Conservation (phyloP, 2,888 invertebrate species). For the Andrena hattorfiana region DNA sequence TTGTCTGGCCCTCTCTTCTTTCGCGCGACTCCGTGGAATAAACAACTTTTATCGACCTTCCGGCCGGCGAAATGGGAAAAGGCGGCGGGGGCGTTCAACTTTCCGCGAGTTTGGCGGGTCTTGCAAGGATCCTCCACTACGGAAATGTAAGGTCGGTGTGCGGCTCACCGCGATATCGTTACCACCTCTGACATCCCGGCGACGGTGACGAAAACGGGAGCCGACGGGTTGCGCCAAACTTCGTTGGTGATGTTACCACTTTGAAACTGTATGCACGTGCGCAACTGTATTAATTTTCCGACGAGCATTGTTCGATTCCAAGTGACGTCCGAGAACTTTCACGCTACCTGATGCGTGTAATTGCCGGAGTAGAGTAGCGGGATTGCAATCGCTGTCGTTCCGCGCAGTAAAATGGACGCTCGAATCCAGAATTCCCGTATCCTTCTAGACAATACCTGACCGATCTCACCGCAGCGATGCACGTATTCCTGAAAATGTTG, state of each 20-base stretch:
- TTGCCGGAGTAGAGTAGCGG: too few relatives aligned
- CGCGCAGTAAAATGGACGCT: background rate
- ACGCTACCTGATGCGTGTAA: background rate
- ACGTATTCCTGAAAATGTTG: conserved; percentile 96
- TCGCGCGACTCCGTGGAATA: conserved; percentile 75
- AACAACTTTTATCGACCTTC: conserved; percentile 80
- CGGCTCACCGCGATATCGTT: conserved; percentile 55
- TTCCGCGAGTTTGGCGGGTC: conserved; percentile 74
- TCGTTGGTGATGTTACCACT: conserved; percentile 34
- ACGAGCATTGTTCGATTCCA: conserved; percentile 15
- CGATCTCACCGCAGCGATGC: conserved; percentile 95
- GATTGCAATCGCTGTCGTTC: too few relatives aligned
- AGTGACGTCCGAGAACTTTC: background rate
- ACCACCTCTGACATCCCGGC: conserved; percentile 58
- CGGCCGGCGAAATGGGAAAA: conserved; percentile 75
- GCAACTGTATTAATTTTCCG: conserved; percentile 44
- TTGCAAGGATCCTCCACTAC: conserved; percentile 69
- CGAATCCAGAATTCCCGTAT: background rate
- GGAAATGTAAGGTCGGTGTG: conserved; percentile 65
- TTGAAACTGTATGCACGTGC: conserved; percentile 19
- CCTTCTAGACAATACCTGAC: conserved; percentile 90
- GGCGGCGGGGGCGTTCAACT: conserved; percentile 72
- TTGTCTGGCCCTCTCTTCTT: conserved; percentile 53
- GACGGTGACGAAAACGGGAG: conserved; percentile 67
- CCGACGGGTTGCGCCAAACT: conserved; percentile 47